Base-by-base conservation (phyloP, 2,797 vertebrate genomes). In the Sebastes jordani region DNA sequence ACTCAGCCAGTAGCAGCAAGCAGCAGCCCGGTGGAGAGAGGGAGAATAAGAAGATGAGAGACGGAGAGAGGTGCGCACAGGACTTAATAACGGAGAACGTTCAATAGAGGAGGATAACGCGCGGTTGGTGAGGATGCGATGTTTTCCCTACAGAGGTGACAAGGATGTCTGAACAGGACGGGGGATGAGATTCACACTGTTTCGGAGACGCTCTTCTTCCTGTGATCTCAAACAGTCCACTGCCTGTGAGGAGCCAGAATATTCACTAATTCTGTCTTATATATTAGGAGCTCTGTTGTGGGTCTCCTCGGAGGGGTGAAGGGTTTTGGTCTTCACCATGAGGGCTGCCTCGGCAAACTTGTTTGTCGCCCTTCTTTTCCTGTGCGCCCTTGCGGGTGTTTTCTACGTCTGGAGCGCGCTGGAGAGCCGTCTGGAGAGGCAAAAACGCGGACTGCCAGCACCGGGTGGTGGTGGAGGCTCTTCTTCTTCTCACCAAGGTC, bases 351-450 rank as follows among this genome's bases (percentile, higher is more conserved):
- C 91, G 2, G 94, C 93, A 74, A 95, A 95, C 95, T 94, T 95
- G 69, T 87, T 96, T 42, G 38, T 42, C 70, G 94, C 95, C 2
- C 87, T 95, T 58, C 91, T 96, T 14, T 84, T 96, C 49, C 76
- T 96, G 69, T 93, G 95, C 92, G 92, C 93, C 78, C 92, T 95
- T 3, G 92, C 91, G 2, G 90, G 93, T 65, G 93, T 96, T 61
- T 93, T 96, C 83, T 95, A 95, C 76, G 91, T 95, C 8, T 96
- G 95, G 95, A 95, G 92, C 89, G 89, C 92, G 4, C 83, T 95
- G 80, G 95, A 95, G 82, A 85, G 14, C 85, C 92, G 94, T 4
- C 22, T 95, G 86, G 94, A 94, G 84, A 86, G 94, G 60, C 88
- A 93, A 83, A 93, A 91, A 52, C 93, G 94, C 14, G 80, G 92